phyloP scores from a whole-genome alignment of 2,888 invertebrate genomes.

The Agrotis exclamationis region DNA sequence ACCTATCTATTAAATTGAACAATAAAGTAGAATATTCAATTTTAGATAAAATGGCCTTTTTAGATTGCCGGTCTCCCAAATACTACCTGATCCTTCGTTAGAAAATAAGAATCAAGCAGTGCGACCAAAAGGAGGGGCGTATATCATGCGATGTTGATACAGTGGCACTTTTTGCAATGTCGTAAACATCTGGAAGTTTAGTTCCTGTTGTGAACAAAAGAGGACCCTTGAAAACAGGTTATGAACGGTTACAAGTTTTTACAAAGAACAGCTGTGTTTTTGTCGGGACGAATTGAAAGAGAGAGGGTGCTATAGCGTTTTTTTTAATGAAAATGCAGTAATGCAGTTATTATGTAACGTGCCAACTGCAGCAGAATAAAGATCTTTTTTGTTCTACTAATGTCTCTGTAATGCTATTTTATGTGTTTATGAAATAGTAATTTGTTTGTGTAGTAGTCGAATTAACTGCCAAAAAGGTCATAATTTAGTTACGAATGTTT shows the following conservation, averaged over 20 bases:
- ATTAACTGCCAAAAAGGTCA: too few relatives aligned
- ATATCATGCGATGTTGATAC: constrained; percentile 2
- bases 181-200: constrained; percentile 34
- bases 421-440: not conserved
- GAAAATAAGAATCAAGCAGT: not conserved
- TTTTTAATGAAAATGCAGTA: constrained; percentile 2
- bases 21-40: too few relatives aligned
- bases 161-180: constrained; percentile 23
- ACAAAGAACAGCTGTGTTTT: constrained; percentile 48
- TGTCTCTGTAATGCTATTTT: not conserved
- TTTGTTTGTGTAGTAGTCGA: not conserved
- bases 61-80: too few relatives aligned
- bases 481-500: constrained; percentile 1
- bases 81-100: not conserved
- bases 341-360: constrained; percentile 46
- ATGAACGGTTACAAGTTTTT: constrained; percentile 1
- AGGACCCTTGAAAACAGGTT: constrained; percentile 46
- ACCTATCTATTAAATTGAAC: too few relatives aligned
- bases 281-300: not conserved
- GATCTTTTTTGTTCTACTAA: not conserved
- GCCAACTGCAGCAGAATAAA: not conserved
- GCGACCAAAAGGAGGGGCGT: constrained; percentile 1
- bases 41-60: too few relatives aligned
- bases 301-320: constrained; percentile 4
- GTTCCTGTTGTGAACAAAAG: constrained; percentile 40